Evolutionary conservation across 2,888 invertebrate genomes (phyloP).

Genomic region (Nomada flava): DNA sequence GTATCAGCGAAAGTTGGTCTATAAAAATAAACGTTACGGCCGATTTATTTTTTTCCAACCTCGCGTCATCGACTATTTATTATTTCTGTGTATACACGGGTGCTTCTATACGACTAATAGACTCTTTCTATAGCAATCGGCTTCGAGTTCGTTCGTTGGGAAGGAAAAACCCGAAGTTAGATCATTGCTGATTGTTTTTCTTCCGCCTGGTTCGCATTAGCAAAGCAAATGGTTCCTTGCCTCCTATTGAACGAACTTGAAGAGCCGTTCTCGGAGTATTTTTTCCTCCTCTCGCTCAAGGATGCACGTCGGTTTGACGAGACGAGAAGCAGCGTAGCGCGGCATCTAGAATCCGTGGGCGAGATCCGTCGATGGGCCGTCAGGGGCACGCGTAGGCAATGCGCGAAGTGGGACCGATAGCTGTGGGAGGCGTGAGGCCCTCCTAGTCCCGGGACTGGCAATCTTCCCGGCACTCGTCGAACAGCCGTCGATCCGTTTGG

Average conservation of each 20-base stretch:
- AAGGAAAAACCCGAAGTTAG: not conserved
- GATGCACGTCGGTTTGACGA: conserved; percentile 2
- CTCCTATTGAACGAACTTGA: conserved; percentile 17
- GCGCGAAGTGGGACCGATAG: conserved; percentile 68
- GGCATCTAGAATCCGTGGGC: conserved; percentile 51
- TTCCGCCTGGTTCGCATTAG: not conserved
- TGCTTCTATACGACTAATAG: conserved; percentile 10
- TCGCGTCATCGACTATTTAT: not conserved
- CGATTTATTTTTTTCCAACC: not conserved
- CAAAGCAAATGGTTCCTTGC: not conserved
- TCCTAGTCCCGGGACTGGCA: conserved; percentile 38
- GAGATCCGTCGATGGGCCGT: conserved; percentile 51
- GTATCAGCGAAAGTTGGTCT: conserved; percentile 1
- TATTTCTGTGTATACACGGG: not conserved
- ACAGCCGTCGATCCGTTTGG: conserved; percentile 60
- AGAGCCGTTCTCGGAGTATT: not conserved
- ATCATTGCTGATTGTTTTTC: conserved; percentile 4
- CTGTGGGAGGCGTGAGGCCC: conserved; percentile 49
- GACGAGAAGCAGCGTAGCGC: not conserved
- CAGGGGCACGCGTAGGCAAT: conserved; percentile 76
- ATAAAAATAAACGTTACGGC: not conserved
- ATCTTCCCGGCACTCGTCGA: conserved; percentile 48
- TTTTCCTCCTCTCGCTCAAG: not conserved
- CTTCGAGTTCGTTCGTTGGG: conserved; percentile 7
- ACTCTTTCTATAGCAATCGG: conserved; percentile 9